These are phyloP conservation scores for Rousettus leschenaultii DNA, from an alignment of 2,113 vertebrate genomes.

Conservation along the genomic window DNA sequence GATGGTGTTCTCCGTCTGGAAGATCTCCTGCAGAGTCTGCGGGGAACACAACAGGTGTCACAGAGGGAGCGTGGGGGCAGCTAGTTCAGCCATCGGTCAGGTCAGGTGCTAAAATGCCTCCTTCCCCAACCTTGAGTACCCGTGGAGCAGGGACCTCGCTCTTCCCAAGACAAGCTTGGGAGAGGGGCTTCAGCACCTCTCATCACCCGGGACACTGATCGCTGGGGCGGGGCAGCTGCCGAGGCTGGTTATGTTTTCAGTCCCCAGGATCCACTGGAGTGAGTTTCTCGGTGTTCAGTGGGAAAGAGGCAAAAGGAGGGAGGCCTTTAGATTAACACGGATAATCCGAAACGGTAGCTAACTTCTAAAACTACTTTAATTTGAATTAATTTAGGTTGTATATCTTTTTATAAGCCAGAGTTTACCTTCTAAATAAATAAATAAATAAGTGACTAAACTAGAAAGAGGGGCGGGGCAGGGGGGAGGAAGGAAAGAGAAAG, in stretches of 20 bases:
- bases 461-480: background rate
- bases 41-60: background rate
- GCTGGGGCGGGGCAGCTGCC: background rate
- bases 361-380: background rate
- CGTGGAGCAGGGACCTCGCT: background rate
- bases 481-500: background rate
- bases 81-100: background rate
- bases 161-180: background rate
- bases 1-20: constrained; percentile 83
- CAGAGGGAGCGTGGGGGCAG: background rate
- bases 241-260: background rate
- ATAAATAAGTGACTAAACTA: background rate
- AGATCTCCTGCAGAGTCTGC: constrained; percentile 82
- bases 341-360: background rate
- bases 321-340: background rate
- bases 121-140: too few species aligned
- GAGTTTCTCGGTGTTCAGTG: background rate
- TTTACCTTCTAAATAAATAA: background rate
- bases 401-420: background rate
- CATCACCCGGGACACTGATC: background rate
- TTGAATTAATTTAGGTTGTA: background rate
- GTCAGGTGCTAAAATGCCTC: background rate
- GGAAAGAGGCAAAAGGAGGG: background rate
- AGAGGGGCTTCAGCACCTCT: background rate
- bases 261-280: background rate